phyloP scores from a whole-genome alignment of 2,888 invertebrate species.

The Cheilosia vernalis region DNA sequence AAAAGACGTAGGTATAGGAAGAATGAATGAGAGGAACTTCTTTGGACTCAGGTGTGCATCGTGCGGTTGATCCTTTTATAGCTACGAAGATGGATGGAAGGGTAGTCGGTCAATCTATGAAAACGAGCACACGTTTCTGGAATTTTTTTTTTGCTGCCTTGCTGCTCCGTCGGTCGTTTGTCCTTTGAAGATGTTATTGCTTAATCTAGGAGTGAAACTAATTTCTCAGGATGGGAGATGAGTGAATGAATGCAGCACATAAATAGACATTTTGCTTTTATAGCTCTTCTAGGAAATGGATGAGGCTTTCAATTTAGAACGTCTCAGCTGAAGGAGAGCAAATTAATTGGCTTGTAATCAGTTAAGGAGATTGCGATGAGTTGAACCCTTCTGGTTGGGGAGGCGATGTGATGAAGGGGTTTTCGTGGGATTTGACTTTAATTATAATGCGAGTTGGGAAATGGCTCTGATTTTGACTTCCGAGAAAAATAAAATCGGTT shows the following conservation, averaged over 20 bases:
- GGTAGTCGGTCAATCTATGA: slow-evolving; percentile 68
- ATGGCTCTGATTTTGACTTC: too few relatives aligned
- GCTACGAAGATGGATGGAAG: slow-evolving; percentile 69
- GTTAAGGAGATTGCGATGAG: slow-evolving; percentile 34
- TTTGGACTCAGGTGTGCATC: slow-evolving; percentile 65
- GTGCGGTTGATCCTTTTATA: slow-evolving; percentile 70
- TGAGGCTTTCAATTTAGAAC: slow-evolving; percentile 38
- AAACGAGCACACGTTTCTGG: slow-evolving; percentile 47
- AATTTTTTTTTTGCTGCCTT: neutral
- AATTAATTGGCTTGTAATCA: slow-evolving; percentile 59
- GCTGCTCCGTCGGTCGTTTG: neutral
- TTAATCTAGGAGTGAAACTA: slow-evolving; percentile 41
- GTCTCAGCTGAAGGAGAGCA: slow-evolving; percentile 30
- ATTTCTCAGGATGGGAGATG: slow-evolving; percentile 57
- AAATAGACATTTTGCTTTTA: slow-evolving; percentile 49
- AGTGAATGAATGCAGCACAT: slow-evolving; percentile 41
- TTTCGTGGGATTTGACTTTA: neutral
- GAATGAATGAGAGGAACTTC: slow-evolving; percentile 22
- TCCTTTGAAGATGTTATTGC: slow-evolving; percentile 44
- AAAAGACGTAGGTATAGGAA: neutral
- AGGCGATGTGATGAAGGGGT: slow-evolving; percentile 26
- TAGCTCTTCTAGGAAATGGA: slow-evolving; percentile 23
- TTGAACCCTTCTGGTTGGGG: slow-evolving; percentile 55
- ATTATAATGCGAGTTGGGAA: neutral
- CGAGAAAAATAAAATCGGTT: too few relatives aligned